These are phyloP conservation scores for Conistra vaccinii DNA, from an alignment of 2,888 invertebrate species.

Conservation along the genomic window DNA sequence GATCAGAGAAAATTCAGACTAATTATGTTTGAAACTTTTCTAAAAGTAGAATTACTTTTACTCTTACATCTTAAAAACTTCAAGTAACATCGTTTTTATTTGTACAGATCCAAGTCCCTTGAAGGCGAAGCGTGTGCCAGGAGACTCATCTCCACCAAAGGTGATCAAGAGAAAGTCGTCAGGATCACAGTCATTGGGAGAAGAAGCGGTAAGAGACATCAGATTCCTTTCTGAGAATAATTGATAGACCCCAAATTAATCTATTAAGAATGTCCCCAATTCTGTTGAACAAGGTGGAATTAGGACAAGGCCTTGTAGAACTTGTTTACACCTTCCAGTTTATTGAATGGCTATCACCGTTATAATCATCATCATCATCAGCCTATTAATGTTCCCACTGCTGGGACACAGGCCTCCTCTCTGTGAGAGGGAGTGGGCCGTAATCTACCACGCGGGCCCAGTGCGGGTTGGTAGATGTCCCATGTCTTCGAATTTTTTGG, in stretches of 20 bases:
- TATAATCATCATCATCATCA: no score
- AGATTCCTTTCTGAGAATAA: not conserved
- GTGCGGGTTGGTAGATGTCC: no score
- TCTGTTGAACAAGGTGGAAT: not conserved
- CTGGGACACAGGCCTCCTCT: no score
- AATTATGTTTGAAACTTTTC: not conserved
- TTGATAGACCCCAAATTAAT: not conserved
- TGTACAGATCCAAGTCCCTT: constrained; percentile 83
- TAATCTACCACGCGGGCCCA: no score
- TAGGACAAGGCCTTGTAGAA: not conserved
- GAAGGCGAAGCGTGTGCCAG: constrained; percentile 80
- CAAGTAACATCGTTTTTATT: not conserved
- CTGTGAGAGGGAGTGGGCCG: no score
- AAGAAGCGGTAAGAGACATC: constrained; percentile 73
- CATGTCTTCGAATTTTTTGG: no score
- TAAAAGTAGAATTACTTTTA: no score
- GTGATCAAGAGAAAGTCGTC: constrained; percentile 87
- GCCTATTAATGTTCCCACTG: no score
- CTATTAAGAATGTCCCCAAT: no score
- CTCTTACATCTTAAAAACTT: not conserved
- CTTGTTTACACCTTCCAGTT: not conserved
- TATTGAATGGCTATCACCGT: not conserved
- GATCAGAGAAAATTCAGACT: not conserved
- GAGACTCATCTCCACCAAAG: constrained; percentile 84
- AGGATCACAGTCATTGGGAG: constrained; percentile 68